phyloP scores from a whole-genome alignment of 1,140 invertebrate species.

The Euwallacea fornicatus region DNA sequence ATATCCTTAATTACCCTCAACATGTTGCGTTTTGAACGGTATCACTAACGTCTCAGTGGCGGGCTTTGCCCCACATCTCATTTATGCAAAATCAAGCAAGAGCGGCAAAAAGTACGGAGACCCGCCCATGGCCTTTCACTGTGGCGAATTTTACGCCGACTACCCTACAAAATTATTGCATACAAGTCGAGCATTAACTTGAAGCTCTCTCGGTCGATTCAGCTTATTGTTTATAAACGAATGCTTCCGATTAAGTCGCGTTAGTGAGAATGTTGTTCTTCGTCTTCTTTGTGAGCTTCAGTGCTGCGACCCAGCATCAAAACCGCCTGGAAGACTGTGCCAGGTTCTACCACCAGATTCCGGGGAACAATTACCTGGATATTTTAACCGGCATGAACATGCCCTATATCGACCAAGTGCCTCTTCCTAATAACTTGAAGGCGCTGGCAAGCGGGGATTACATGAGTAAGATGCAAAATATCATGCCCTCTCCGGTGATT shows the following conservation, averaged over 20 bases:
- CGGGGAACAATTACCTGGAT: conserved; percentile 44
- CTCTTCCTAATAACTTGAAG: conserved; percentile 41
- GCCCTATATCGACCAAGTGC: conserved; percentile 47
- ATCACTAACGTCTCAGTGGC: not conserved
- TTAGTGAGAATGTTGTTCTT: not conserved
- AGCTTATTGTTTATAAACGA: conserved; percentile 10
- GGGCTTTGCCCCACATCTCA: not conserved
- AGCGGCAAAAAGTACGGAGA: too few species aligned
- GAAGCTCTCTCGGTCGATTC: not conserved
- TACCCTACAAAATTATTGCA: conserved; percentile 21
- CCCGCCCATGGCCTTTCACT: conserved; percentile 12
- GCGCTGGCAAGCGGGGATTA: not conserved
- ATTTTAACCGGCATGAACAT: conserved; percentile 45
- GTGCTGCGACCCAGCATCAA: conserved; percentile 9
- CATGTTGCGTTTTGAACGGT: not conserved
- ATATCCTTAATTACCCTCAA: not conserved
- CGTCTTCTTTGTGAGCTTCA: not conserved
- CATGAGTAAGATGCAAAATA: conserved; percentile 20
- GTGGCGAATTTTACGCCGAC: conserved; percentile 7
- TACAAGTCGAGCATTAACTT: conserved; percentile 9
- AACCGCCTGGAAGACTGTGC: conserved; percentile 41
- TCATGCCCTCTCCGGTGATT: conserved; percentile 43
- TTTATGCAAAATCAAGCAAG: too few species aligned
- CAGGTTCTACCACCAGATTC: conserved; percentile 44
- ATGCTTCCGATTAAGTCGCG: conserved; percentile 3